Conservation (phyloP, 2,797 vertebrate genomes). For the Notolepis coatsorum region DNA sequence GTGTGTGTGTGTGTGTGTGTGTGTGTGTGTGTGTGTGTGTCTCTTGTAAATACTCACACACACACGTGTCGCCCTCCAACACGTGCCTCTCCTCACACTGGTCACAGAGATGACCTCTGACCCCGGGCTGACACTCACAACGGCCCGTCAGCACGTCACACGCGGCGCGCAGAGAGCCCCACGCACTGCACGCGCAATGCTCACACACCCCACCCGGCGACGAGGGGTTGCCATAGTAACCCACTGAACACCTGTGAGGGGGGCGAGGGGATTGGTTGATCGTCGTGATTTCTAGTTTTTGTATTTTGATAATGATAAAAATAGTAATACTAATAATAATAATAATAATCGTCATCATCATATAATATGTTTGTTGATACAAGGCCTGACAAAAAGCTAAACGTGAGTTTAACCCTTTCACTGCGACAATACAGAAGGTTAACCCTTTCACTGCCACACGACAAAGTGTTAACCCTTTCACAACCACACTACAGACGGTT, state of each 20-base stretch:
- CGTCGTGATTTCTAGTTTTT: neutral
- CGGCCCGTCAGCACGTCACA: constrained; percentile 84
- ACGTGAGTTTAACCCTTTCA: too few species aligned
- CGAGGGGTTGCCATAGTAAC: constrained; percentile 89
- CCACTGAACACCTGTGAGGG: constrained; percentile 84
- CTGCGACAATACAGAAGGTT: too few species aligned
- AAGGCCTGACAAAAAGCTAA: too few species aligned
- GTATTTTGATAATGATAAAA: too few species aligned
- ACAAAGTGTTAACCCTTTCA: too few species aligned
- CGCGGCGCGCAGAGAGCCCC: constrained; percentile 78
- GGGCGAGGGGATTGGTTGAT: neutral
- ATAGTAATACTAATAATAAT: too few species aligned
- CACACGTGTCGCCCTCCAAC: constrained; percentile 80
- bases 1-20: constrained; percentile 1
- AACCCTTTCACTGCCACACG: too few species aligned
- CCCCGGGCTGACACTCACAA: constrained; percentile 88
- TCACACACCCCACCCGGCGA: constrained; percentile 77
- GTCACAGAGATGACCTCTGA: constrained; percentile 87
- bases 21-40: neutral
- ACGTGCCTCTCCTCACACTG: constrained; percentile 85
- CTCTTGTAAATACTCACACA: constrained; percentile 84
- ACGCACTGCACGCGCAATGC: constrained; percentile 80
- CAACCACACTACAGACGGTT: too few species aligned
- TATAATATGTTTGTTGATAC: neutral
- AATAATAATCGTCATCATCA: too few species aligned